These are phyloP conservation scores for Macrobrachium rosenbergii DNA, from an alignment of 1,140 invertebrate species.

Conservation along the genomic window DNA sequence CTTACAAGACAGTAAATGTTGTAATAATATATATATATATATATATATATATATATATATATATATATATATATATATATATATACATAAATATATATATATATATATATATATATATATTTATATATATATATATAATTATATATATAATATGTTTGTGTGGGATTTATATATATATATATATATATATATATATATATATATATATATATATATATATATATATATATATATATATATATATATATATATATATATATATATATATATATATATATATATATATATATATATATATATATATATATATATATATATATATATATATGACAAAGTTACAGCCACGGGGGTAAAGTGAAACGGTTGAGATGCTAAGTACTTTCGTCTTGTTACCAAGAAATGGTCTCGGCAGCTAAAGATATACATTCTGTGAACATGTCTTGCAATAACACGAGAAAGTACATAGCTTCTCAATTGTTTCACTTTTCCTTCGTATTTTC, in stretches of 20 bases:
- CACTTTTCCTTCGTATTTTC: too few species aligned
- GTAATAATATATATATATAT: background rate
- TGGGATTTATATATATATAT: conserved; percentile 34
- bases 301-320: conserved; percentile 15
- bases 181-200: conserved; percentile 35
- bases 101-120: conserved; percentile 17
- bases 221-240: background rate
- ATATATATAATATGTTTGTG: too few species aligned
- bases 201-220: conserved; percentile 20
- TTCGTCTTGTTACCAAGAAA: too few species aligned
- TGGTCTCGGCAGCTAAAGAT: too few species aligned
- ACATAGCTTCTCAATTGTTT: too few species aligned
- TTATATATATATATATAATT: background rate
- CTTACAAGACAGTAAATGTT: background rate
- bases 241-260: background rate
- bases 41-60: background rate
- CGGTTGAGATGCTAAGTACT: too few species aligned
- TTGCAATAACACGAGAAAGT: too few species aligned
- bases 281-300: background rate
- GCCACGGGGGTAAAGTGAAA: too few species aligned
- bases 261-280: background rate
- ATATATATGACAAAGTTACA: too few species aligned
- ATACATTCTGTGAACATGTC: too few species aligned
- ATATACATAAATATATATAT: conserved; percentile 15
- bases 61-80: conserved; percentile 17